Evolutionary conservation across 2,113 vertebrate species (phyloP).

Genomic region (Eidolon helvum): DNA sequence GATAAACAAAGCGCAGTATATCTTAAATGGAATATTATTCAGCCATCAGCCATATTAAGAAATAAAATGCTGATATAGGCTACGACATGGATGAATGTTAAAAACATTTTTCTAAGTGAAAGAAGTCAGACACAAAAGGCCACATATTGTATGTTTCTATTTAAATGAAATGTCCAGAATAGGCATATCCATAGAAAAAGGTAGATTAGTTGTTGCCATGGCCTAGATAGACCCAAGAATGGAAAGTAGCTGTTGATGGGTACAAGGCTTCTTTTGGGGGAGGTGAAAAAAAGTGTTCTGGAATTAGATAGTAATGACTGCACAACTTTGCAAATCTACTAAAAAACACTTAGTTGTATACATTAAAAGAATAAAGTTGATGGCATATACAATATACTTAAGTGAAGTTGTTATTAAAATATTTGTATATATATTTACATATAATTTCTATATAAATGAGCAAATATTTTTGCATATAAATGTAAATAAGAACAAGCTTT

Average conservation of each 20-base stretch:
- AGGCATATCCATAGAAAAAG: neutral
- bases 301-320: neutral
- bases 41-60: neutral
- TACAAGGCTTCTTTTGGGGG: rapidly evolving
- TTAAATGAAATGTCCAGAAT: neutral
- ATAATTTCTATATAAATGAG: neutral
- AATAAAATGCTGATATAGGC: neutral
- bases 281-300: neutral
- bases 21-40: neutral
- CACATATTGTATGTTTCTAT: neutral
- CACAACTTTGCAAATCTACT: neutral
- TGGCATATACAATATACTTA: neutral
- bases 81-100: neutral
- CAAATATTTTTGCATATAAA: neutral
- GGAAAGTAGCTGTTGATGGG: neutral
- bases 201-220: neutral
- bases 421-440: neutral
- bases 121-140: neutral
- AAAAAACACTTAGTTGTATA: neutral
- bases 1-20: neutral
- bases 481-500: neutral
- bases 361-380: neutral
- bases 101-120: neutral
- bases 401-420: neutral
- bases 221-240: neutral